A percentile compares a stretch with the other conserved stretches of the same genome.
Conservation (phyloP, 2,888 invertebrate genomes). For the Acanthacorydalis orientalis region DNA sequence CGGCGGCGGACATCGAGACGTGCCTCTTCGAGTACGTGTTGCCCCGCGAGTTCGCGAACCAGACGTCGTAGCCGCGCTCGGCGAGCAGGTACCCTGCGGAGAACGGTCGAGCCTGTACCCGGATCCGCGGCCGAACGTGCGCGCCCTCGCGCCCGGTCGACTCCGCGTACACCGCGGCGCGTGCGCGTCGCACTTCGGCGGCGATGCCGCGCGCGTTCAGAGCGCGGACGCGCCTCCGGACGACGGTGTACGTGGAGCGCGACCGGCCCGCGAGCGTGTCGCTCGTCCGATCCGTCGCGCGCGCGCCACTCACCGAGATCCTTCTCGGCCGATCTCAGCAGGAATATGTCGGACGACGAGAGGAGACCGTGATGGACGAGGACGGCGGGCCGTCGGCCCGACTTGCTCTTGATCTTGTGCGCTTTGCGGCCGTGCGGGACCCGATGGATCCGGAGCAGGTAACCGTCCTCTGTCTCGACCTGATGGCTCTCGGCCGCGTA, state of each 20-base stretch:
- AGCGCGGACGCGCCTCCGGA: too few species aligned
- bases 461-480: conserved; percentile 34
- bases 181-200: too few species aligned
- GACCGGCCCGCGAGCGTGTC: too few species aligned
- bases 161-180: too few species aligned
- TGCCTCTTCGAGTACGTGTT: conserved; percentile 38
- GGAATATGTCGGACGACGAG: conserved; percentile 34
- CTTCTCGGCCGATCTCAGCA: conserved; percentile 31
- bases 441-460: conserved; percentile 34
- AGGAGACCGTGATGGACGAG: conserved; percentile 37
- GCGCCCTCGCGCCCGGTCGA: too few species aligned
- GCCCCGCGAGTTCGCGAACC: conserved; percentile 43
- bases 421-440: conserved; percentile 26
- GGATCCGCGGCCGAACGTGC: too few species aligned
- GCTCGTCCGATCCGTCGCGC: too few species aligned
- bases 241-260: too few species aligned
- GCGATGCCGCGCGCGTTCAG: too few species aligned
- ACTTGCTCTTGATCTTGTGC: not conserved
- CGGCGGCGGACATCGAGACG: conserved; percentile 22
- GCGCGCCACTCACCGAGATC: conserved; percentile 31
- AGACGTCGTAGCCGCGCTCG: conserved; percentile 31
- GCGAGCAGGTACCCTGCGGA: conserved; percentile 30
- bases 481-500: conserved; percentile 27
- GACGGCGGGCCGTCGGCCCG: conserved; percentile 18
- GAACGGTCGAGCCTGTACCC: conserved; percentile 20